Evolutionary conservation across 2,888 invertebrate species (phyloP), one percentile per base, ranked within the genome.

Genomic region (Chloroclystis v-ata): DNA sequence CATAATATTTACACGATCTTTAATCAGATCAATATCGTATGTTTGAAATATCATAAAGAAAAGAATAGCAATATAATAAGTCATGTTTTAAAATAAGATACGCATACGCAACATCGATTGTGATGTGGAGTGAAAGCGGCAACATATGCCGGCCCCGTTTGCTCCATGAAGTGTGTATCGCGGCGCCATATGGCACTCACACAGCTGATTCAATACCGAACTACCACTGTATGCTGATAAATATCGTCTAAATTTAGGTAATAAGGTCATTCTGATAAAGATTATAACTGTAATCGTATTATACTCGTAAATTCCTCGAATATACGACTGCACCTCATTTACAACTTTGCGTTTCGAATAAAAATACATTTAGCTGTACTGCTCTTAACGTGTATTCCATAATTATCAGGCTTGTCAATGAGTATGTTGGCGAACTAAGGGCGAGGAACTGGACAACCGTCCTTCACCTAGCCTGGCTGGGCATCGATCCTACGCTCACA

Each of bases 81-180:
- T 47, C 32, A 43, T 35, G 37, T 42, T 33, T n/a, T 24, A 25
- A 35, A 45, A 38, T 35, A 43, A 37, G 45, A 46, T 33, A 43
- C 43, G 49, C 41, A 24, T 63, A 71, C 72, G 75, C 75, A 78
- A 76, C 68, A 73, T 65, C 67, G 75, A 78, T 74, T 80, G 76
- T 81, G 74, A 71, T 77, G 75, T 71, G 75, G 80, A 86, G 86
- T 84, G 85, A 87, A 86, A 86, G 86, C 83, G 78, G 78, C 69
- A 76, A 78, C 84, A 86, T 82, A 82, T 81, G 85, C 71, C 73
- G 81, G 73, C 82, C 86, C 81, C 83, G 80, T 82, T 86, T 78
- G 72, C 69, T 78, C 76, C 78, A 79, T 78, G 72, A 78, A 78
- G 76, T 78, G 81, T 76, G 75, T 50, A 81, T 75, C 78, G 76